Evolutionary conservation across 2,888 invertebrate species (phyloP), one percentile per base, ranked within the genome.

Genomic region (Herminia tarsipennalis): DNA sequence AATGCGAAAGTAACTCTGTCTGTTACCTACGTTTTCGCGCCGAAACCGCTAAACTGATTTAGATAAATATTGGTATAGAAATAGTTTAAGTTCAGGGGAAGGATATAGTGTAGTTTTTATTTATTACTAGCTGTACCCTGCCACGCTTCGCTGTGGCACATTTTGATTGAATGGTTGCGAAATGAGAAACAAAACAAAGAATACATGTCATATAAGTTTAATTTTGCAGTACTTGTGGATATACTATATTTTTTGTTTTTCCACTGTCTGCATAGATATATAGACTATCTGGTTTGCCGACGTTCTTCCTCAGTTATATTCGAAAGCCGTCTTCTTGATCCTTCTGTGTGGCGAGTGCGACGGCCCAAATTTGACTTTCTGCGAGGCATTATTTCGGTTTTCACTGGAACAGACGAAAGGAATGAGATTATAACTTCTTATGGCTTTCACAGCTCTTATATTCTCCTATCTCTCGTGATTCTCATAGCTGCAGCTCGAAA

Each of bases 321-420:
- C 37, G 17, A 37, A 37, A 37, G 37, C 27, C 27, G 37, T 37
- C 37, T 37, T 37, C 37, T 37, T 16, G 37, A 37, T 18, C 27
- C 17, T 37, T 25, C 37, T 37, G 37, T 8, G 10, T 37, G 37
- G 37, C 37, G 37, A 37, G 37, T 37, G 27, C 27, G 18, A 37
- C 37, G 37, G 17, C 27, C 27, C 37, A 37, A 37, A 27, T 37
- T 37, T 10, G 37, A 16, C 17, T 27, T 27, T 37, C 37, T 25
- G 25, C 37, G 37, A 37, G 37, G 37, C 37, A 37, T 37, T 37
- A 37, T 37, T 37, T 37, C 18, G 37, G 37, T 27, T 27, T 9
- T 34, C 22, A 22, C 20, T 34, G 34, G 13, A 21, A 20, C 2
- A 34, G 5, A 24, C n/a, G 24, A 9, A 24, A 24, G 24, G 24